Evolutionary conservation across 2,797 vertebrate genomes (phyloP).

Genomic region (Enteromius argenteus): DNA sequence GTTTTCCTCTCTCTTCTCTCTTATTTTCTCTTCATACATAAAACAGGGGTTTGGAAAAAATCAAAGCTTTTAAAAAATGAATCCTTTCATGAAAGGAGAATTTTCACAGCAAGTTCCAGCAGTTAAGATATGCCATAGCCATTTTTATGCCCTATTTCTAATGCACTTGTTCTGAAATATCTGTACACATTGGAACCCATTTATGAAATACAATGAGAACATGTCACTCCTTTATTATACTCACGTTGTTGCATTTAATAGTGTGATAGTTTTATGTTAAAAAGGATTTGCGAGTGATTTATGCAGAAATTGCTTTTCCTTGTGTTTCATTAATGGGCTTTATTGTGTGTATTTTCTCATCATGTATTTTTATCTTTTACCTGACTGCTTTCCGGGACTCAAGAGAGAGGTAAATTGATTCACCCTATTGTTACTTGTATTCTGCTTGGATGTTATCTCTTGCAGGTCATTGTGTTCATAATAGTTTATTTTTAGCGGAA

Average conservation of each 20-base stretch:
- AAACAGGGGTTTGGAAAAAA: neutral
- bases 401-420: slow-evolving; percentile 64
- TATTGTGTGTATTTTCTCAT: slow-evolving; percentile 34
- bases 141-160: neutral
- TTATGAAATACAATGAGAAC: neutral
- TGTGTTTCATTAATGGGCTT: neutral
- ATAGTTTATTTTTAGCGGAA: slow-evolving; percentile 28
- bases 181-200: neutral
- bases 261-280: neutral
- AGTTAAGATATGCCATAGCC: neutral
- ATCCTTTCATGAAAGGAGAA: slow-evolving; percentile 14
- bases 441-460: neutral
- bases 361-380: slow-evolving; percentile 28
- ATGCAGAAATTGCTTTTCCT: neutral
- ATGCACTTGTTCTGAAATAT: neutral
- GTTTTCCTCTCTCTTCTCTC: neutral
- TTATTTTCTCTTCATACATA: neutral
- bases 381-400: slow-evolving; percentile 58
- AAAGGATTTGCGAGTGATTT: neutral
- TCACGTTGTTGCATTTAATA: neutral
- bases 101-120: neutral
- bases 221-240: neutral
- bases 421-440: slow-evolving; percentile 15
- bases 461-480: slow-evolving; percentile 4
- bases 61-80: neutral